Evolutionary conservation across 2,888 invertebrate species (phyloP).

Genomic region (Heliconius ethilla): DNA sequence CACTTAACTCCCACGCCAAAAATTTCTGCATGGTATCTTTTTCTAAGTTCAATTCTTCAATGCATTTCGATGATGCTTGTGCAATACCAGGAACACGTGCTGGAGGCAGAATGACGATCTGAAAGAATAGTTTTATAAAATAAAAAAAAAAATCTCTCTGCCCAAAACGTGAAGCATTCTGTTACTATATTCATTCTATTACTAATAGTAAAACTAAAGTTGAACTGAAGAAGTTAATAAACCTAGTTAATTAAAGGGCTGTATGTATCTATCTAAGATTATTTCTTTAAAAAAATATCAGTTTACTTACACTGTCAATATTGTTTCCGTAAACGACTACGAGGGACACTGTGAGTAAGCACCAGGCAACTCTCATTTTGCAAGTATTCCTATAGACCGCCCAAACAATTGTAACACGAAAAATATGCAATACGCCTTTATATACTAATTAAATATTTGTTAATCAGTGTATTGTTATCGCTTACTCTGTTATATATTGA

Average conservation of each 20-base stretch:
- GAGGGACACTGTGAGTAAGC: neutral
- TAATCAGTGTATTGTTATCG: neutral
- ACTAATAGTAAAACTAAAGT: no score
- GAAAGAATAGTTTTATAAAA: neutral
- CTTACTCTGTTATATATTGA: no score
- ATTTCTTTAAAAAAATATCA: neutral
- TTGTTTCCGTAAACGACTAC: neutral
- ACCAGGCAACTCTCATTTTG: neutral
- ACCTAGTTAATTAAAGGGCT: no score
- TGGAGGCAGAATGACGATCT: neutral
- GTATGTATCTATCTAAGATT: no score
- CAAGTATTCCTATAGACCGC: neutral
- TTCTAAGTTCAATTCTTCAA: neutral
- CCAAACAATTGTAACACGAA: neutral
- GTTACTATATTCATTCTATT: no score
- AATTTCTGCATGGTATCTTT: neutral
- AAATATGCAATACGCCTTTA: neutral
- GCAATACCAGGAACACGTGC: neutral
- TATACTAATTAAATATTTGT: neutral
- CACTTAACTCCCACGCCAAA: neutral
- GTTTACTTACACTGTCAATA: conserved; percentile 1
- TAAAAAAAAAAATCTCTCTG: neutral
- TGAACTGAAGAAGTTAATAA: no score
- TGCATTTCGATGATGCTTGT: conserved; percentile 8
- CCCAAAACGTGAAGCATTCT: no score